Evolutionary conservation across 2,113 vertebrate genomes (phyloP), one percentile per base, ranked within the genome.

Genomic region (Leucosticte australis): DNA sequence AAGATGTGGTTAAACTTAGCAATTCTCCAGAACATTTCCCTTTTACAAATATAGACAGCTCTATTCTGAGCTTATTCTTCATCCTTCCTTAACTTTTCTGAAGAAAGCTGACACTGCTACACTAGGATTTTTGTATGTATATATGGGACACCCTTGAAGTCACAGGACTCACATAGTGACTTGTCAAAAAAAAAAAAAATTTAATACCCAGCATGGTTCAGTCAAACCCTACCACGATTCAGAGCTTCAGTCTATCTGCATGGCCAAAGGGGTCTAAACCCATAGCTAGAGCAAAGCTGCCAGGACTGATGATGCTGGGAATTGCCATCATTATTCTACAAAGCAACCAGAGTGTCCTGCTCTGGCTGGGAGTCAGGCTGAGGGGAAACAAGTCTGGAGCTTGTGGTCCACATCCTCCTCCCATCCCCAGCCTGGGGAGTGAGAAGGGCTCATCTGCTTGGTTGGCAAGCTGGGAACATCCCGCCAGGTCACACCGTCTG

Each of bases 401-500:
- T 65, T 49, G 7, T 3, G 64, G 33, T 31, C 28, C 33, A 49
- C 31, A 14, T 26, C 22, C 10, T 63, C 28, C 15, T 74, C 28
- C n/a, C 31, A 50, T 3, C 4, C 27, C 17, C 37, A 57, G 20
- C 22, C 1, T n/a, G 10, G 1, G 46, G 50, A 85, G 3, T 0
- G 1, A 85, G 33, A 56, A 56, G 24, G 37, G 50, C n/a, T 70
- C 70, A 67, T 62, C 19, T 46, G 23, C 52, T 47, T 42, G 39
- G 26, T 2, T 47, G 30, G 30, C n/a, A 90, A 62, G 31, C 49
- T 65, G 49, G 68, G 62, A 89, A 35, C 12, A 47, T 21, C 18
- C n/a, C 0, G 0, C 15, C 56, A 85, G 31, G 47, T 28, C 30
- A 15, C 30, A 5, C 6, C 7, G 33, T 5, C 53, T 86, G 46